A percentile compares a stretch with the other conserved stretches of the same genome.
phyloP scores from a whole-genome alignment of 2,113 vertebrate species.

The Tor tambroides region DNA sequence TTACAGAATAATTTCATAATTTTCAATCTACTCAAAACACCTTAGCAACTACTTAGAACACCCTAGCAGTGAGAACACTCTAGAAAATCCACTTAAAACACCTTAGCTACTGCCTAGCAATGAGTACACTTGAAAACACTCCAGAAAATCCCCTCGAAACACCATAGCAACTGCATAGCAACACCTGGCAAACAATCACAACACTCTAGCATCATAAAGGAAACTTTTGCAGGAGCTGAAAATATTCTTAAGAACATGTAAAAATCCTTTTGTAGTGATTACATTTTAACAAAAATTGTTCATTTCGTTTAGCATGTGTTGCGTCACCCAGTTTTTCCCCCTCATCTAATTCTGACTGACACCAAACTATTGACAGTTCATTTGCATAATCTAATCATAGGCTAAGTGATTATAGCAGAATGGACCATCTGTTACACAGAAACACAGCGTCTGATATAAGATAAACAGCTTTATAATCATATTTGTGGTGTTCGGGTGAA shows the following conservation, averaged over 20 bases:
- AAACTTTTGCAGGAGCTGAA: too few relatives aligned
- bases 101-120: too few relatives aligned
- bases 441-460: background rate
- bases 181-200: too few relatives aligned
- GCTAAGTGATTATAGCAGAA: constrained; percentile 32
- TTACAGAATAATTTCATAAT: background rate
- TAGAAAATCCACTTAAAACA: too few relatives aligned
- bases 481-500: background rate
- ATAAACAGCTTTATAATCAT: constrained; percentile 26
- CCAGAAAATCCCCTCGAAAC: background rate
- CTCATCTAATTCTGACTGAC: constrained; percentile 21
- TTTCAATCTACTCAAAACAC: too few relatives aligned
- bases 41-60: too few relatives aligned
- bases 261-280: background rate
- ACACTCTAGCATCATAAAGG: too few relatives aligned
- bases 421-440: constrained; percentile 36
- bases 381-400: constrained; percentile 42
- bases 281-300: background rate
- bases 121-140: too few relatives aligned
- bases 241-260: too few relatives aligned
- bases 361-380: constrained; percentile 29
- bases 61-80: too few relatives aligned
- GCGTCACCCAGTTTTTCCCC: background rate
- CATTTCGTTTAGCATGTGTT: background rate
- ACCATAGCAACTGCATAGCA: background rate